Evolutionary conservation across 1,140 invertebrate species (phyloP), one percentile per base, ranked within the genome.

Genomic region (Rhynchophorus ferrugineus): DNA sequence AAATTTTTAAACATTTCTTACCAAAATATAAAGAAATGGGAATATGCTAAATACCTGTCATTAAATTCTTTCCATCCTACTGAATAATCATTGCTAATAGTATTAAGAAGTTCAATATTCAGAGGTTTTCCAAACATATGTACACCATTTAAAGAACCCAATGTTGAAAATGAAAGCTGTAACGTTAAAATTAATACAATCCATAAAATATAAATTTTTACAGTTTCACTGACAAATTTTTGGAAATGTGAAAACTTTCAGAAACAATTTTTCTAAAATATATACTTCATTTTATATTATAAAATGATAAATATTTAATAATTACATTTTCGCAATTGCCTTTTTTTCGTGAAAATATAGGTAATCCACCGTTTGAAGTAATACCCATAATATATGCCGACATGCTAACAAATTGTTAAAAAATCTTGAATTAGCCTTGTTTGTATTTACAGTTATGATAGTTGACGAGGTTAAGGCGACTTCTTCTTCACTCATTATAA

Each of bases 101-200:
- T 84, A 17, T 76, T 77, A 24, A 82, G 64, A 3, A 91, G 64
- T 58, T 78, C 72, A 33, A 85, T 75, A 33, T 79, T 77, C 46
- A 86, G 80, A 2, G 81, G 81, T 63, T 83, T 84, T 1, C 84
- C 77, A 72, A 87, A 90, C 78, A 90, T 85, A 57, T 89, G 85
- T n/a, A 89, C 80, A 3, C 85, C 86, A 75, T 89, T 89, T 16
- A 90, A 62, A 1, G 85, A 85, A n/a, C 85, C 87, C 49, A 87
- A 78, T 42, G 83, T 78, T 17, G 85, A 84, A 69, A 88, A 89
- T 3, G 84, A 81, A 51, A 89, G 71, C 85, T 89, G 61, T 17
- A 76, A 78, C 43, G 54, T 33, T 33, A 9, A 7, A 19, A 54
- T 48, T 36, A 51, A 51, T 36, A 38, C 19, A 53, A 47, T 29